Evolutionary conservation across 2,888 invertebrate genomes (phyloP).

Genomic region (Chrysodeixis includens): DNA sequence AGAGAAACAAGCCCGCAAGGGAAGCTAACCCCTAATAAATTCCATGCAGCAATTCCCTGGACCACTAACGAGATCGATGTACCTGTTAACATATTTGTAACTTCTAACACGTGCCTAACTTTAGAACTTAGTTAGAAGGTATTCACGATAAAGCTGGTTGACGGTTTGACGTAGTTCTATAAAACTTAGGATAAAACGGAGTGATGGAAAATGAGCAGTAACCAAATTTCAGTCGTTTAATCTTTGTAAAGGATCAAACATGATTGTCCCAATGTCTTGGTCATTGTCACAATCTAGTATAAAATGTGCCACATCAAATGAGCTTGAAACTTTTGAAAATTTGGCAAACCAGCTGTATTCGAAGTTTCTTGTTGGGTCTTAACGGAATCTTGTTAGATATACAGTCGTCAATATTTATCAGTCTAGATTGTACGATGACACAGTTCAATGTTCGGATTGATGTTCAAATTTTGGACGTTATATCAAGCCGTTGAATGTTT

Average conservation of each 20-base stretch:
- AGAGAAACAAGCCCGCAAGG: conserved; percentile 35
- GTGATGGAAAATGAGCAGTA: not conserved
- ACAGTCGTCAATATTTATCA: too few species aligned
- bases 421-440: too few species aligned
- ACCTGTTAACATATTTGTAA: conserved; percentile 69
- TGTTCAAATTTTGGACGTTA: not conserved
- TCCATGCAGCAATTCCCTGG: conserved; percentile 68
- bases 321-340: too few species aligned
- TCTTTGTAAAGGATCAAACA: too few species aligned
- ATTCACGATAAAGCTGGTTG: not conserved
- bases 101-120: conserved; percentile 51
- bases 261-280: too few species aligned
- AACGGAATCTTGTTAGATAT: too few species aligned
- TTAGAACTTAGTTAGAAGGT: conserved; percentile 45
- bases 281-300: too few species aligned
- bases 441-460: too few species aligned
- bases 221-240: too few species aligned
- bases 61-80: conserved; percentile 68
- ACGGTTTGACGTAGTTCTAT: not conserved
- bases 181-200: not conserved
- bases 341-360: too few species aligned
- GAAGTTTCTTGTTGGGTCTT: too few species aligned
- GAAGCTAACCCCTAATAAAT: conserved; percentile 69
- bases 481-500: not conserved
- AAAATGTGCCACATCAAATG: too few species aligned